Percentiles rank a stretch among this genome's conserved stretches.
phyloP scores from a whole-genome alignment of 2,113 vertebrate genomes.

The Phylloscopus trochilus region DNA sequence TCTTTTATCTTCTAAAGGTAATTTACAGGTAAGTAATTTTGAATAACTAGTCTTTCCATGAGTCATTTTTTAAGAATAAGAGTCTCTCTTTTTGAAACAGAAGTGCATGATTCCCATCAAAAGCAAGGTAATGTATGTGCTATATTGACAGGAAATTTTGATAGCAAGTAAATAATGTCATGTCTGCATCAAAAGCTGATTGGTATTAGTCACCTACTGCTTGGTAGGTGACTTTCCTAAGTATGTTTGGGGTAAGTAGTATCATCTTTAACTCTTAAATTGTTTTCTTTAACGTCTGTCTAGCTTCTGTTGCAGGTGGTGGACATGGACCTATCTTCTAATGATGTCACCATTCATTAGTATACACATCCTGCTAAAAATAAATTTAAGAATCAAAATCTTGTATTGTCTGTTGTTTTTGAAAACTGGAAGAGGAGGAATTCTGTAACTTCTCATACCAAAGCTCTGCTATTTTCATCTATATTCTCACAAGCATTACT shows the following conservation, averaged over 20 bases:
- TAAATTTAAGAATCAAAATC: slow-evolving; percentile 85
- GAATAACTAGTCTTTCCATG: neutral
- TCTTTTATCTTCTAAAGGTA: neutral
- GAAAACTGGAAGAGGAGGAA: slow-evolving; percentile 30
- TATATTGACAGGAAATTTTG: neutral
- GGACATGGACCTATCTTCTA: slow-evolving; percentile 78
- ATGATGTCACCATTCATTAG: slow-evolving; percentile 76
- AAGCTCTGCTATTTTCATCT: neutral
- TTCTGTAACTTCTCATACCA: slow-evolving; percentile 11
- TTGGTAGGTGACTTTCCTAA: slow-evolving; percentile 40
- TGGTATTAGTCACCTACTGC: too few relatives aligned
- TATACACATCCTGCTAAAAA: slow-evolving; percentile 79
- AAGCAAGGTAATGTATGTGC: neutral
- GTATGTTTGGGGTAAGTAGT: slow-evolving; percentile 71
- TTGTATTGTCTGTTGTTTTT: slow-evolving; percentile 88
- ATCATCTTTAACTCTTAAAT: slow-evolving; percentile 28
- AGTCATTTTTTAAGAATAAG: neutral
- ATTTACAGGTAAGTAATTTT: slow-evolving; percentile 5
- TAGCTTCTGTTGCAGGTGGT: slow-evolving; percentile 88
- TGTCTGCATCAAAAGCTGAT: slow-evolving; percentile 21
- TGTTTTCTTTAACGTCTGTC: slow-evolving; percentile 81
- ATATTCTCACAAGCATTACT: neutral
- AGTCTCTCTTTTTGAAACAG: neutral
- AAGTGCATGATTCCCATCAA: neutral
- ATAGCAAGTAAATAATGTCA: neutral